A percentile compares a stretch with the other conserved stretches of the same genome.
phyloP scores from a whole-genome alignment of 2,888 invertebrate genomes.

The Caenorhabditis drosophilae region DNA sequence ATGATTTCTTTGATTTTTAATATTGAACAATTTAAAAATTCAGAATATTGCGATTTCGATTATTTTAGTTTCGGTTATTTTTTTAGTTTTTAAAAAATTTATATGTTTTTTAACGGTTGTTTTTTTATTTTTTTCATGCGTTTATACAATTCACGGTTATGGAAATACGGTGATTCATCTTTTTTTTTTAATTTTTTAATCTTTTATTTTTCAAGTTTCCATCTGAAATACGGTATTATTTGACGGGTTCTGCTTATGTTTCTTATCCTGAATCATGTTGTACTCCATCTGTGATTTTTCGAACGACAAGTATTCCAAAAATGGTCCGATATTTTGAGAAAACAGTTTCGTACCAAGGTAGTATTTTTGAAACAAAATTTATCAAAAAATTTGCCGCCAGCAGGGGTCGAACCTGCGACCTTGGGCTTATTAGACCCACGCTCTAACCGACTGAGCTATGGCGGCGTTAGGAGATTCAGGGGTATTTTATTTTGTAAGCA shows the following conservation, averaged over 20 bases:
- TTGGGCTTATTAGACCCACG: slow-evolving; percentile 69
- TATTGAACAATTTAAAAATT: slow-evolving; percentile 1
- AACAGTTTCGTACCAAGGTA: slow-evolving; percentile 10
- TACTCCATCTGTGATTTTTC: slow-evolving; percentile 55
- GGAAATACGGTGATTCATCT: slow-evolving; percentile 13
- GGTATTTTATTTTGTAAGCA: background rate
- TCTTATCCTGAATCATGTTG: slow-evolving; percentile 55
- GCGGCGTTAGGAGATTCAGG: background rate
- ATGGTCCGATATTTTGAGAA: slow-evolving; percentile 24
- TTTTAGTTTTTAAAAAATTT: slow-evolving; percentile 12
- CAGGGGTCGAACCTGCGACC: slow-evolving; percentile 69
- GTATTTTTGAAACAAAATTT: background rate
- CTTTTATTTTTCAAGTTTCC: slow-evolving; percentile 29
- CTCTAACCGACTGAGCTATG: slow-evolving; percentile 49
- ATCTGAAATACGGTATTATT: slow-evolving; percentile 37
- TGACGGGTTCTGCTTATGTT: slow-evolving; percentile 51
- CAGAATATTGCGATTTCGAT: slow-evolving; percentile 27
- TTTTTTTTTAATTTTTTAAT: background rate
- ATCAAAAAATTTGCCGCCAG: slow-evolving; percentile 56
- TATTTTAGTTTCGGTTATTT: slow-evolving; percentile 11
- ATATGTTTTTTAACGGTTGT: slow-evolving; percentile 9
- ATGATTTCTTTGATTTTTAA: background rate
- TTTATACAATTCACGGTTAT: slow-evolving; percentile 6
- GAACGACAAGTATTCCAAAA: slow-evolving; percentile 10
- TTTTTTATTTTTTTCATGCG: slow-evolving; percentile 11